These are phyloP conservation scores for Scrobipalpa atriplicella DNA, from an alignment of 2,888 invertebrate species.

Conservation along the genomic window DNA sequence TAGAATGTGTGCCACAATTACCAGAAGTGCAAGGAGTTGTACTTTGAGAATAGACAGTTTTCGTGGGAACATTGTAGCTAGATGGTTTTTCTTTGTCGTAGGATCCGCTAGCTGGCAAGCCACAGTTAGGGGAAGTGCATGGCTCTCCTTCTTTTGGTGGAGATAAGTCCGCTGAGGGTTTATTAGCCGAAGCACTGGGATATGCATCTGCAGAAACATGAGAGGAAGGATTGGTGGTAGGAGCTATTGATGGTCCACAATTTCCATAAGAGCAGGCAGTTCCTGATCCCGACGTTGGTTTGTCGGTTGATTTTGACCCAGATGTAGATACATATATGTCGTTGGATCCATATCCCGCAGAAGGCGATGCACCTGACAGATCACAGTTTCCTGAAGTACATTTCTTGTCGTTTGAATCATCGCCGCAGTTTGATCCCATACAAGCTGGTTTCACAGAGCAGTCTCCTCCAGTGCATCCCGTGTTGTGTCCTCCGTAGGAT, in stretches of 20 bases:
- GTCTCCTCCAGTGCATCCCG: conserved; percentile 39
- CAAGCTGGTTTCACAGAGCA: conserved; percentile 46
- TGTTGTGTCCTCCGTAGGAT: conserved; percentile 27
- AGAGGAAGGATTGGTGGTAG: conserved; percentile 38
- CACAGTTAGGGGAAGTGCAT: conserved; percentile 43
- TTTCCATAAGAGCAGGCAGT: conserved; percentile 37
- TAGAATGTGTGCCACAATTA: conserved; percentile 30
- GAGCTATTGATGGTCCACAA: conserved; percentile 33
- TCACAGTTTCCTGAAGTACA: conserved; percentile 43
- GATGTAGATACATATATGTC: conserved; percentile 39
- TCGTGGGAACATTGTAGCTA: conserved; percentile 48
- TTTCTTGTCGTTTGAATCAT: conserved; percentile 39
- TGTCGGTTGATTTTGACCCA: conserved; percentile 32
- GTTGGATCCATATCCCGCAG: conserved; percentile 30
- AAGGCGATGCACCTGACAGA: neutral
- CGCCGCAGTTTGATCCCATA: conserved; percentile 50
- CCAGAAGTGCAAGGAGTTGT: conserved; percentile 34
- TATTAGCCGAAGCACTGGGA: conserved; percentile 37
- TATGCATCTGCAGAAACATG: conserved; percentile 28
- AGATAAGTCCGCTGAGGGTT: conserved; percentile 55
- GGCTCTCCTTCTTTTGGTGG: conserved; percentile 55
- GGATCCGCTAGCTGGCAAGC: conserved; percentile 28
- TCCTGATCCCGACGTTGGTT: conserved; percentile 6
- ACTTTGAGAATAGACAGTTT: conserved; percentile 34
- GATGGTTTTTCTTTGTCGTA: conserved; percentile 43